phyloP scores from a whole-genome alignment of 2,888 invertebrate species.

The Philopedon plagiatum region DNA sequence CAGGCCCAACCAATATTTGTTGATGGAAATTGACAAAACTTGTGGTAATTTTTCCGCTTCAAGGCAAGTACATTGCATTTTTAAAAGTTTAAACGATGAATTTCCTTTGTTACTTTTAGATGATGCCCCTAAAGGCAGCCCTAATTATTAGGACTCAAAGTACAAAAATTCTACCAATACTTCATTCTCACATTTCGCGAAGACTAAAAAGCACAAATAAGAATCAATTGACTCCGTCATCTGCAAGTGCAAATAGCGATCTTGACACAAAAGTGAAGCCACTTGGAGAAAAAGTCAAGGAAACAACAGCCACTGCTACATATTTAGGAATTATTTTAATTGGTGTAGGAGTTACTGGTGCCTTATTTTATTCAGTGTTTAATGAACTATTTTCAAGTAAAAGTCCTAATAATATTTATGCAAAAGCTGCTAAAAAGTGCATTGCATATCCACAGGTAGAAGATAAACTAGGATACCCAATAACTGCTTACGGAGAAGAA shows the following conservation, averaged over 20 bases:
- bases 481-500: conserved; percentile 92
- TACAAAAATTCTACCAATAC: conserved; percentile 41
- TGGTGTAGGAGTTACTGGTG: conserved; percentile 81
- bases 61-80: background rate
- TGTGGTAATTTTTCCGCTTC: background rate
- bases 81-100: background rate
- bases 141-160: background rate
- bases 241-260: conserved; percentile 51
- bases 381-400: conserved; percentile 90
- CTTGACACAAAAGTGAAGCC: conserved; percentile 74
- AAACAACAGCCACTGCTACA: conserved; percentile 90
- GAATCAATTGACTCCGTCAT: conserved; percentile 39
- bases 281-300: conserved; percentile 85
- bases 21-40: too few species aligned
- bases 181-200: conserved; percentile 41
- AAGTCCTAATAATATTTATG: conserved; percentile 89
- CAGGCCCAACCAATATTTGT: too few species aligned
- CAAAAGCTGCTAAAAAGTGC: conserved; percentile 83
- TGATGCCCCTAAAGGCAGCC: conserved; percentile 8
- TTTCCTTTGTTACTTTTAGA: background rate
- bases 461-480: conserved; percentile 90
- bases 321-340: conserved; percentile 87
- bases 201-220: conserved; percentile 50
- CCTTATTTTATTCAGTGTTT: conserved; percentile 88
- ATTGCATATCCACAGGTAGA: conserved; percentile 81